Evolutionary conservation across 1,140 invertebrate genomes (phyloP).

Genomic region (Aphaenogaster floridana): DNA sequence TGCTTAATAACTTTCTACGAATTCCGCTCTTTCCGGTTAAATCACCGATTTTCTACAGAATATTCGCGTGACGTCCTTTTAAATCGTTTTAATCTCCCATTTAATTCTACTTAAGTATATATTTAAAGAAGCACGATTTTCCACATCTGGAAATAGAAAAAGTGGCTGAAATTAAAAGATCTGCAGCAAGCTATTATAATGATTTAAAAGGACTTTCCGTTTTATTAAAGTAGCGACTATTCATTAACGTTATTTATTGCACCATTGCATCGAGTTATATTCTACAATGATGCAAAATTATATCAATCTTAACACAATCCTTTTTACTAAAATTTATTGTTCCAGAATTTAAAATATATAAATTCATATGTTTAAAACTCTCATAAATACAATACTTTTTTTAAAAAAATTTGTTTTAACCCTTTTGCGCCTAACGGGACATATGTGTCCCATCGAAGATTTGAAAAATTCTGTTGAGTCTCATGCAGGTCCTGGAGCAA

Average conservation of each 20-base stretch:
- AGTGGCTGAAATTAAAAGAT: slow-evolving; percentile 3
- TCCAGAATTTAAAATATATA: background rate
- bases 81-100: slow-evolving; percentile 39
- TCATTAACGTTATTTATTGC: background rate
- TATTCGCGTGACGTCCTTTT: background rate
- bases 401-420: background rate
- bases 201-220: background rate
- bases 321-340: background rate
- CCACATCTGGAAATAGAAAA: background rate
- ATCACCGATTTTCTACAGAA: background rate
- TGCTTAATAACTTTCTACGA: background rate
- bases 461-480: too few relatives aligned
- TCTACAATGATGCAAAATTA: background rate
- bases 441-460: too few relatives aligned
- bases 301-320: background rate
- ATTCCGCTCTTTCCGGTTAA: background rate
- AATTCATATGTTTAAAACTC: background rate
- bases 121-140: slow-evolving; percentile 44
- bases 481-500: too few relatives aligned
- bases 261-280: background rate
- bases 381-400: background rate
- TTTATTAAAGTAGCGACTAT: background rate
- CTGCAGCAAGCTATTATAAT: background rate
- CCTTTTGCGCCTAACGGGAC: too few relatives aligned
- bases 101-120: slow-evolving; percentile 37